Evolutionary conservation across 2,888 invertebrate species (phyloP), one percentile per base, ranked within the genome.

Genomic region (Pogonocherus hispidulus): DNA sequence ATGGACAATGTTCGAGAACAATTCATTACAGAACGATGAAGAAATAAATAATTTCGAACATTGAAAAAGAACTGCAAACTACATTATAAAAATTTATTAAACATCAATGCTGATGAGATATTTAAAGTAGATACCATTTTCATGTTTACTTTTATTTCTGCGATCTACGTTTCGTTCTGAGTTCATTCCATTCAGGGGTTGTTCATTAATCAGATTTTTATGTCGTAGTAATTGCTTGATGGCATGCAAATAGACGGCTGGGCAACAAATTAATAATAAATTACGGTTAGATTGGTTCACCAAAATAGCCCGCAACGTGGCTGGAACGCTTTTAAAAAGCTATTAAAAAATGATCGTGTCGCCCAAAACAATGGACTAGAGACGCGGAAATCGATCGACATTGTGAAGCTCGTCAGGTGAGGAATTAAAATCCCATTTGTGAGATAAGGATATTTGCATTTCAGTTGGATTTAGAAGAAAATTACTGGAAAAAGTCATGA

Each of bases 241-340:
- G 49, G 67, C 71, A 71, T 71, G 71, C 71, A 65, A 69, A 67
- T 71, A 18, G 18, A 19, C 55, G 49, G 22, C 22, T 11, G 16
- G 59, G 55, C 49, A 62, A 69, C 66, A 51, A 69, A 71, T 67
- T 69, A 63, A 66, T 69, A 63, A 14, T 49, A 63, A 71, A 68
- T 67, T 63, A 56, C 18, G 9, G 47, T 16, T 49, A 60, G 32
- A 47, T 60, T 49, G 18, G 59, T 2, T 16, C 16, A n/a, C n/a
- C 41, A 14, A 41, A 41, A 41, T 27, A 27, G 27, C 27, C 8
- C 3, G 8, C 16, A n/a, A 41, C 41, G 14, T 14, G 41, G 5
- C 14, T 0, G 41, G 41, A 41, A 41, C n/a, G 41, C 41, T 41
- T 41, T 41, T 41, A n/a, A 16, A 41, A 14, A 14, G 41, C 41